These are phyloP conservation scores for Melanotaenia boesemani DNA, from an alignment of 2,797 vertebrate genomes.

Conservation along the genomic window DNA sequence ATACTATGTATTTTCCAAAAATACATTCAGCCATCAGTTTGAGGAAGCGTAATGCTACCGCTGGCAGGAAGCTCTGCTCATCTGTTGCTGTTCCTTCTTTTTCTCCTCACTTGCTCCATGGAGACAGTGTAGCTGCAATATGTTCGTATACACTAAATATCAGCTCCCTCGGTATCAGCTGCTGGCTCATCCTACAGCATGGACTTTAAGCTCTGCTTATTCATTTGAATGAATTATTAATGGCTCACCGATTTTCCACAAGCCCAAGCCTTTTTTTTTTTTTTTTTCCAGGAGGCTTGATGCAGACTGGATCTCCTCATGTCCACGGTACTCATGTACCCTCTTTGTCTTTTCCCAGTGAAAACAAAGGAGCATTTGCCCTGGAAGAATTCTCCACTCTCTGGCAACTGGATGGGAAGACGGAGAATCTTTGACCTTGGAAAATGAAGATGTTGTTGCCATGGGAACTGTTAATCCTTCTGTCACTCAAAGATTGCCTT, in stretches of 20 bases:
- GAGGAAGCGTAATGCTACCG: conserved; percentile 54
- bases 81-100: conserved; percentile 54
- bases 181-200: conserved; percentile 59
- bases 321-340: conserved; percentile 37
- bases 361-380: conserved; percentile 67
- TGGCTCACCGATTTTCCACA: conserved; percentile 65
- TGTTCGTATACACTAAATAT: conserved; percentile 66
- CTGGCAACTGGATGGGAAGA: conserved; percentile 80
- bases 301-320: conserved; percentile 38
- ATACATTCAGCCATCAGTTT: conserved; percentile 67
- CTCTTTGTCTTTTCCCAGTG: conserved; percentile 71
- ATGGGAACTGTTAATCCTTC: conserved; percentile 94
- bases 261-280: conserved; percentile 41
- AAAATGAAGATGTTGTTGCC: conserved; percentile 94
- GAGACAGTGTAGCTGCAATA: conserved; percentile 59
- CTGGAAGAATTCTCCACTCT: conserved; percentile 76
- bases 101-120: conserved; percentile 44
- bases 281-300: conserved; percentile 15
- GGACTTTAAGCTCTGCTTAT: conserved; percentile 69
- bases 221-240: conserved; percentile 82
- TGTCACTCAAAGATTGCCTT: conserved; percentile 90
- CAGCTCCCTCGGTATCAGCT: conserved; percentile 67
- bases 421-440: conserved; percentile 88
- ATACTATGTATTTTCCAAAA: conserved; percentile 35
- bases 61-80: conserved; percentile 60